These are phyloP conservation scores for Macrotrachela quadricornifera DNA, from an alignment of 1,140 invertebrate species.

Conservation along the genomic window DNA sequence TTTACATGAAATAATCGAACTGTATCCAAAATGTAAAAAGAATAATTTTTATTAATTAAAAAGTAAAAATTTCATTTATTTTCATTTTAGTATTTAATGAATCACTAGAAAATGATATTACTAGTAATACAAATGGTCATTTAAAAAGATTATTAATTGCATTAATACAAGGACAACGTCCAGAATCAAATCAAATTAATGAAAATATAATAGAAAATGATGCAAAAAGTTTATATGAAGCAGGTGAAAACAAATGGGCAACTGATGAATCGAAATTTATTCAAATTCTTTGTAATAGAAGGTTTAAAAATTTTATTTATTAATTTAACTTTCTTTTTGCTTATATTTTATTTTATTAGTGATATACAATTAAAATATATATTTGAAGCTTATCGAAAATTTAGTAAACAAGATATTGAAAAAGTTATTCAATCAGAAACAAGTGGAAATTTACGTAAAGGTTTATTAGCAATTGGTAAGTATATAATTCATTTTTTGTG, in stretches of 20 bases:
- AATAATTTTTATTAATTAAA: constrained; percentile 2
- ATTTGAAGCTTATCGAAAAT: constrained; percentile 27
- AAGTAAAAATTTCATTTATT: neutral
- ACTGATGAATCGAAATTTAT: constrained; percentile 34
- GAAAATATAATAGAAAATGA: constrained; percentile 19
- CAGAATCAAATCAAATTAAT: constrained; percentile 16
- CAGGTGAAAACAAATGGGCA: constrained; percentile 35
- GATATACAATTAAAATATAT: constrained; percentile 25
- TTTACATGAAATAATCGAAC: constrained; percentile 52
- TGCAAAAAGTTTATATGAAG: constrained; percentile 22
- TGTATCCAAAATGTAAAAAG: constrained; percentile 56
- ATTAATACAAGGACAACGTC: constrained; percentile 21
- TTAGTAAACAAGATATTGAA: constrained; percentile 26
- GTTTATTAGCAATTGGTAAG: constrained; percentile 24
- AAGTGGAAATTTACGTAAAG: constrained; percentile 26
- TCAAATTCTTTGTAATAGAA: constrained; percentile 17
- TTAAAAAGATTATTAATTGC: constrained; percentile 66
- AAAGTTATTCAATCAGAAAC: constrained; percentile 27
- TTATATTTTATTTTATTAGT: too few relatives aligned
- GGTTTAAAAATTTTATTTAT: neutral
- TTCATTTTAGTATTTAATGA: constrained; percentile 51
- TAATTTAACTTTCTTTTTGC: constrained; percentile 6
- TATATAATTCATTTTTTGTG: neutral
- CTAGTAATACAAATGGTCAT: constrained; percentile 71
- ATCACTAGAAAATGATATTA: constrained; percentile 61